Percentiles rank a stretch among this genome's conserved stretches.
These are phyloP conservation scores for Melangyna quadrimaculata DNA, from an alignment of 2,888 invertebrate genomes.

Conservation along the genomic window DNA sequence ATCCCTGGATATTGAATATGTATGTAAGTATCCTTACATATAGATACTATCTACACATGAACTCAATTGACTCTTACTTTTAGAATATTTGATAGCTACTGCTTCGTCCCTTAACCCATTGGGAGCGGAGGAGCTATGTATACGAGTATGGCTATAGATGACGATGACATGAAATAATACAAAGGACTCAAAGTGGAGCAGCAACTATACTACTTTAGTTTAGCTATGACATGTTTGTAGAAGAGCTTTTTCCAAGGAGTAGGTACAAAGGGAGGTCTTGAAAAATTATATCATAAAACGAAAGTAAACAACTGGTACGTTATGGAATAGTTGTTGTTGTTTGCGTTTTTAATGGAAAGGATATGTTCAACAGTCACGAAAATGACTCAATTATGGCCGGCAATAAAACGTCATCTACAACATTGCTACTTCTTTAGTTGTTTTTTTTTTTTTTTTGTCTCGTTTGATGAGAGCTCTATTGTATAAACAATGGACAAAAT, in stretches of 20 bases:
- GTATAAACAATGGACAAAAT: background rate
- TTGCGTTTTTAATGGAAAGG: slow-evolving; percentile 59
- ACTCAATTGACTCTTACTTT: slow-evolving; percentile 62
- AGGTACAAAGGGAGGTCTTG: background rate
- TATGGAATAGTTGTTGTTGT: background rate
- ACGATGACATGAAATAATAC: background rate
- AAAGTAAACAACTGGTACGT: slow-evolving; percentile 45
- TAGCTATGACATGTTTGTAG: background rate
- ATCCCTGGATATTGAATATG: slow-evolving; percentile 11
- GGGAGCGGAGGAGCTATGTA: slow-evolving; percentile 1
- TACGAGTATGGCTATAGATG: background rate
- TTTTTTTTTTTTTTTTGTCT: too few relatives aligned
- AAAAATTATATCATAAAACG: slow-evolving; percentile 51
- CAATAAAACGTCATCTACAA: slow-evolving; percentile 58
- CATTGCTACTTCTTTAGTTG: background rate
- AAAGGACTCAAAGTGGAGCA: slow-evolving; percentile 46
- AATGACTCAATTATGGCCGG: slow-evolving; percentile 62
- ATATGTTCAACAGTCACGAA: slow-evolving; percentile 70
- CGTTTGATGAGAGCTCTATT: slow-evolving; percentile 21
- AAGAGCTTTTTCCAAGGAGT: slow-evolving; percentile 12
- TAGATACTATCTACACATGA: slow-evolving; percentile 17
- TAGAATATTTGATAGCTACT: slow-evolving; percentile 52
- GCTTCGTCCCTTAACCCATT: slow-evolving; percentile 33
- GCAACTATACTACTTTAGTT: slow-evolving; percentile 34
- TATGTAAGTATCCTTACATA: background rate